A percentile compares a stretch with the other conserved stretches of the same genome.
These are phyloP conservation scores for Lophochroa leadbeateri DNA, from an alignment of 2,113 vertebrate genomes.

Conservation along the genomic window DNA sequence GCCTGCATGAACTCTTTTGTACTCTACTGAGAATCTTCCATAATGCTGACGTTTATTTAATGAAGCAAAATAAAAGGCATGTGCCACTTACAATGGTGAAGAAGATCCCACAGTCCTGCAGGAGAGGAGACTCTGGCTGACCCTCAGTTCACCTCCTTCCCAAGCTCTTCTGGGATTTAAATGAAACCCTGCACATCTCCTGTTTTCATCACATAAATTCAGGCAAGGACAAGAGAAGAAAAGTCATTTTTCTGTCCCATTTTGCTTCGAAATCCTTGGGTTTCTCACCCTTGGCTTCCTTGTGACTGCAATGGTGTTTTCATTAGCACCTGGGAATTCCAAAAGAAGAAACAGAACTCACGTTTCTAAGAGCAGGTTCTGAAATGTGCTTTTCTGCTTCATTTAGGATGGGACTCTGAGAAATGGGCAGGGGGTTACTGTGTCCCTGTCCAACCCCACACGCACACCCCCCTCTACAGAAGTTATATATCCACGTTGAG, in stretches of 20 bases:
- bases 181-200: not conserved
- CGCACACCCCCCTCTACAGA: not conserved
- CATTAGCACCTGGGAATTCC: not conserved
- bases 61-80: not conserved
- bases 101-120: not conserved
- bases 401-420: not conserved
- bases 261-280: not conserved
- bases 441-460: not conserved
- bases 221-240: not conserved
- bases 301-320: not conserved
- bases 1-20: not conserved
- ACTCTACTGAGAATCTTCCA: not conserved
- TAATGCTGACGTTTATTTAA: not conserved
- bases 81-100: not conserved
- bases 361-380: not conserved
- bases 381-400: not conserved
- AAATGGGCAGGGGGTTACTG: not conserved
- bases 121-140: not conserved
- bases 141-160: not conserved
- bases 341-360: not conserved
- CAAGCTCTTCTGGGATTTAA: not conserved
- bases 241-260: not conserved
- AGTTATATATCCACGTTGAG: rapidly evolving
- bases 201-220: not conserved
- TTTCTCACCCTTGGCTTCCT: not conserved